Conservation (phyloP, 2,797 vertebrate genomes). For the Borostomias antarcticus region DNA sequence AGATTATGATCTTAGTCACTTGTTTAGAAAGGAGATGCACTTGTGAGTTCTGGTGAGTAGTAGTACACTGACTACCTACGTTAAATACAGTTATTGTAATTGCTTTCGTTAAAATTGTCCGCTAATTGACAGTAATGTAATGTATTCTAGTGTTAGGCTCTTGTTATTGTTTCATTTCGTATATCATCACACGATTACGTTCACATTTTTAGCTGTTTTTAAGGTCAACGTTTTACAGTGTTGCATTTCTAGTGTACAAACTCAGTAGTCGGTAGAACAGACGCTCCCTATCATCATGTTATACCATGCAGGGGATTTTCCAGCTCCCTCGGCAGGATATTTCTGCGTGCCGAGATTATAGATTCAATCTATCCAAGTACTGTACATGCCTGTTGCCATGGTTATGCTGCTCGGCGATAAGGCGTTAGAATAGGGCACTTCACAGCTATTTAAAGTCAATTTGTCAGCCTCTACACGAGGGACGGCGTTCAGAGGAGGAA, state of each 20-base stretch:
- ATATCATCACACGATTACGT: neutral
- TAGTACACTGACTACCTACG: too few species aligned
- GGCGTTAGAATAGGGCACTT: slow-evolving; percentile 68
- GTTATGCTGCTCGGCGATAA: slow-evolving; percentile 68
- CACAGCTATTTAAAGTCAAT: slow-evolving; percentile 67
- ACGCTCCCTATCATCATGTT: too few species aligned
- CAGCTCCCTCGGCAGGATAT: slow-evolving; percentile 36
- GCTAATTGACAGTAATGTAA: too few species aligned
- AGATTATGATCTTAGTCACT: too few species aligned
- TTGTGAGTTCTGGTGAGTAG: too few species aligned
- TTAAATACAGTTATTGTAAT: too few species aligned
- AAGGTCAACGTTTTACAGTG: neutral
- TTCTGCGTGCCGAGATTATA: slow-evolving; percentile 64
- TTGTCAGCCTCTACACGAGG: slow-evolving; percentile 61
- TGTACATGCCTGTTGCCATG: slow-evolving; percentile 78
- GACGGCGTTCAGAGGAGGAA: slow-evolving; percentile 33
- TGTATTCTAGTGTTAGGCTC: too few species aligned
- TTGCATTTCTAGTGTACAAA: too few species aligned
- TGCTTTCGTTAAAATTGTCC: too few species aligned
- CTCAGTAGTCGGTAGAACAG: too few species aligned
- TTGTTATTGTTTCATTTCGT: neutral
- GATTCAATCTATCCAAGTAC: slow-evolving; percentile 62
- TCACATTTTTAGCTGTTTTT: neutral
- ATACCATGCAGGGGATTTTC: neutral
- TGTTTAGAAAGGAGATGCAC: too few species aligned